Conservation (phyloP, 2,888 invertebrate genomes). For the Chaetogeoica ovagalla region DNA sequence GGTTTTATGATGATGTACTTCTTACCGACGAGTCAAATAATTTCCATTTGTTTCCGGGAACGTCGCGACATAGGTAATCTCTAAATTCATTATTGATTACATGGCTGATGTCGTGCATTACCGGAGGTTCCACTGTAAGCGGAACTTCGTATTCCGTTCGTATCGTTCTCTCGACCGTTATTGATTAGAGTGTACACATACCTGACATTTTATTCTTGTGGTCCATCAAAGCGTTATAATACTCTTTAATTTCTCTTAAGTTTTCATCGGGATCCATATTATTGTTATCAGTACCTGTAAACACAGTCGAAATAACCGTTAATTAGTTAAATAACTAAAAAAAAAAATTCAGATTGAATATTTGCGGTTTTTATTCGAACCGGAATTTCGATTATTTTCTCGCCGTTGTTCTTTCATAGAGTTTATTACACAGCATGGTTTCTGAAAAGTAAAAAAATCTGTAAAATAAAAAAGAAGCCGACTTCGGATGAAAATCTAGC, state of each 20-base stretch:
- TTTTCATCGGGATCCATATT: rapidly evolving
- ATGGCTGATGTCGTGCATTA: constrained; percentile 10
- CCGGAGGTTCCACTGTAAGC: background rate
- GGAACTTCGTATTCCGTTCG: constrained; percentile 7
- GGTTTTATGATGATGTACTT: too few relatives aligned
- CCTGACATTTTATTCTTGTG: constrained; percentile 27
- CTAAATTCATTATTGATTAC: constrained; percentile 8
- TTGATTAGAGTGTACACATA: background rate
- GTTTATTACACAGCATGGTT: background rate
- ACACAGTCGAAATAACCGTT: background rate
- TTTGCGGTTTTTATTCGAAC: background rate
- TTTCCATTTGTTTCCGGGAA: constrained; percentile 16
- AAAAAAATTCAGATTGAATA: too few relatives aligned
- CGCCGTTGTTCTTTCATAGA: background rate
- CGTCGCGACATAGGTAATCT: background rate
- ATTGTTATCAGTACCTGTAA: background rate
- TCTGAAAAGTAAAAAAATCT: background rate
- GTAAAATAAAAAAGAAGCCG: background rate
- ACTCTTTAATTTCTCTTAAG: background rate
- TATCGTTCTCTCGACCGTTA: background rate
- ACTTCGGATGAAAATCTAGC: too few relatives aligned
- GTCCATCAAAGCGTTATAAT: background rate
- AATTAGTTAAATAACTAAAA: background rate
- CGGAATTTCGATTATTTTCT: background rate
- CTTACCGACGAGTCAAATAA: constrained; percentile 15